A percentile compares a stretch with the other conserved stretches of the same genome.
Evolutionary conservation across 2,797 vertebrate species (phyloP).

Genomic region (Masticophis lateralis): DNA sequence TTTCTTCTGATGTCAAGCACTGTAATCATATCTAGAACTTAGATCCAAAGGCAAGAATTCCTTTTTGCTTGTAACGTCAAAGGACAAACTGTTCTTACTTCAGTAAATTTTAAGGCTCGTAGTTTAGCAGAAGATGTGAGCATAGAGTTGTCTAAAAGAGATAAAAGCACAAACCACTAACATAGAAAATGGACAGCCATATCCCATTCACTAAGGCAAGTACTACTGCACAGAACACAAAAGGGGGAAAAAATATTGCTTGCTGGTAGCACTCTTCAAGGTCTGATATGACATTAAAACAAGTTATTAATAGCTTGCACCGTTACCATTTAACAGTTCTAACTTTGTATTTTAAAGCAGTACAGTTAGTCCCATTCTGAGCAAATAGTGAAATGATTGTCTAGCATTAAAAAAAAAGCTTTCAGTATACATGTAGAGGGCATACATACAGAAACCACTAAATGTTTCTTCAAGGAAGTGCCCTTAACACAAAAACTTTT

Average conservation of each 20-base stretch:
- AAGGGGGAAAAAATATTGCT: not conserved
- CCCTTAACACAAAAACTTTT: not conserved
- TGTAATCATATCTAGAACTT: not conserved
- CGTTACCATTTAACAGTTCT: conserved; percentile 11
- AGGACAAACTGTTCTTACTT: not conserved
- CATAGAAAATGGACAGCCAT: not conserved
- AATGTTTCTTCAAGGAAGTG: not conserved
- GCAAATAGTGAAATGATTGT: not conserved
- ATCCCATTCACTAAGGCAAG: not conserved
- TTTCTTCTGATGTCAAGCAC: not conserved
- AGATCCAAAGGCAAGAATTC: not conserved
- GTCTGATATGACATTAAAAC: conserved; percentile 11
- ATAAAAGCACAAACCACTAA: not conserved
- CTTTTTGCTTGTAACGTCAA: not conserved
- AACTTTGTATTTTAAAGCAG: conserved; percentile 9
- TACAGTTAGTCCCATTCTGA: not conserved
- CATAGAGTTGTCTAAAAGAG: not conserved
- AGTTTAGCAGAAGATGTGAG: not conserved
- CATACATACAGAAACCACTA: not conserved
- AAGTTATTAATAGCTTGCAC: not conserved
- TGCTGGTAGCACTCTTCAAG: not conserved
- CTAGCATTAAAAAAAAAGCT: not conserved
- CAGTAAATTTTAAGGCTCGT: not conserved
- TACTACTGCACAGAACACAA: not conserved
- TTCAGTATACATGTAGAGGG: not conserved